Conservation (phyloP, 92 coral and sea anemone species). For the Porites lobata region DNA sequence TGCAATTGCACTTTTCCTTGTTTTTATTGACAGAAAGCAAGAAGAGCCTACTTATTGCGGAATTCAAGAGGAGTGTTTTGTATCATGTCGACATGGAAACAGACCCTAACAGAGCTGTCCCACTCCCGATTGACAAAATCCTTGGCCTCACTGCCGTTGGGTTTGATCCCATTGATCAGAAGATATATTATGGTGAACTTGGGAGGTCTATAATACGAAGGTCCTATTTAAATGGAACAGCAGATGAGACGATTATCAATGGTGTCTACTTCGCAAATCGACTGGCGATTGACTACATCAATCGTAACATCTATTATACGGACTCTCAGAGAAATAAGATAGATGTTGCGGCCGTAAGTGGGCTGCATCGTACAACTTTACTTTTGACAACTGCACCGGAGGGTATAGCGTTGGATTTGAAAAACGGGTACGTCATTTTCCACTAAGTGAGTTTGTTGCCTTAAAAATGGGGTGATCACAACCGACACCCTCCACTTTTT, state of each 20-base stretch:
- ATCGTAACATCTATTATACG: slow-evolving; percentile 34
- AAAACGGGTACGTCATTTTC: slow-evolving; percentile 28
- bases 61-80: background rate
- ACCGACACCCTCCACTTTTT: no score
- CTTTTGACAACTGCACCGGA: slow-evolving; percentile 17
- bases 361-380: slow-evolving; percentile 14
- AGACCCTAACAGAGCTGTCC: slow-evolving; percentile 4
- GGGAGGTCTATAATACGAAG: slow-evolving; percentile 18
- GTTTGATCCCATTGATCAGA: slow-evolving; percentile 30
- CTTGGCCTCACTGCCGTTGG: slow-evolving; percentile 15
- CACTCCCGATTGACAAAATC: slow-evolving; percentile 22
- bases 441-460: no score
- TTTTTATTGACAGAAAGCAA: slow-evolving; percentile 18
- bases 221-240: slow-evolving; percentile 13
- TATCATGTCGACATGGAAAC: slow-evolving; percentile 33
- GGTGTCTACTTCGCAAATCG: slow-evolving; percentile 29
- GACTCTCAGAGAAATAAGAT: slow-evolving; percentile 19
- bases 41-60: slow-evolving; percentile 26
- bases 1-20: background rate
- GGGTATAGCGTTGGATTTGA: slow-evolving; percentile 28
- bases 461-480: no score
- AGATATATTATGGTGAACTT: slow-evolving; percentile 5
- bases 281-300: slow-evolving; percentile 19
- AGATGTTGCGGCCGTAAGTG: slow-evolving; percentile 31
- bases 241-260: slow-evolving; percentile 14